These are phyloP conservation scores for Leucania comma DNA, from an alignment of 2,888 invertebrate genomes.

Conservation along the genomic window DNA sequence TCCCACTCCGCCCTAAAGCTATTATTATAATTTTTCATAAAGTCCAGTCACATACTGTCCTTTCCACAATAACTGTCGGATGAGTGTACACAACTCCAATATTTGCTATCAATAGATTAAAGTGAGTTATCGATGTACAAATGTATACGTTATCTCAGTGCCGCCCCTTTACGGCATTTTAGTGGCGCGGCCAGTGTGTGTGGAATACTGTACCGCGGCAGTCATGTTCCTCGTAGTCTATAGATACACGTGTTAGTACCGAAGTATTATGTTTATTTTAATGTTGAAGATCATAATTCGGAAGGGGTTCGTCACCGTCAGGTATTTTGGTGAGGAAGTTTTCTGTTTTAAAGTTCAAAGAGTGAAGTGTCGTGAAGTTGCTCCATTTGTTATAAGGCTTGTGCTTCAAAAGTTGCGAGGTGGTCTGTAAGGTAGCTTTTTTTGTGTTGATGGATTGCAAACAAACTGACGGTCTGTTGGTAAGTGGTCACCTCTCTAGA, in stretches of 20 bases:
- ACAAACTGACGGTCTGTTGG: neutral
- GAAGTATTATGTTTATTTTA: constrained; percentile 30
- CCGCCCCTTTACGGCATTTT: constrained; percentile 49
- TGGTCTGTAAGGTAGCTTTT: neutral
- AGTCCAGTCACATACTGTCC: neutral
- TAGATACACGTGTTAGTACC: neutral
- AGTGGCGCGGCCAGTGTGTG: constrained; percentile 36
- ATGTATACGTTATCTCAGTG: constrained; percentile 30
- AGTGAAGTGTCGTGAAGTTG: constrained; percentile 15
- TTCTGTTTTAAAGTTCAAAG: neutral
- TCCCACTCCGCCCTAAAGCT: too few species aligned
- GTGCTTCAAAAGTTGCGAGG: neutral
- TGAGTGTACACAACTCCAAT: constrained; percentile 4
- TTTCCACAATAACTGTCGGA: neutral
- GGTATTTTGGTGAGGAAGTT: constrained; percentile 45
- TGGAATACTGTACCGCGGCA: constrained; percentile 1
- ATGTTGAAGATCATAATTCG: constrained; percentile 33
- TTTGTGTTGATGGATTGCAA: constrained; percentile 3
- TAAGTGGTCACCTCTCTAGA: neutral
- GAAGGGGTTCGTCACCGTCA: constrained; percentile 33
- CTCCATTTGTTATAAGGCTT: neutral
- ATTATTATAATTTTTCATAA: neutral
- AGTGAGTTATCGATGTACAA: constrained; percentile 22
- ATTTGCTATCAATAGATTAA: constrained; percentile 55
- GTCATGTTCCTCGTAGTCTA: constrained; percentile 17